Percentiles rank a stretch among this genome's conserved stretches.
phyloP scores from a whole-genome alignment of 2,113 vertebrate species.

The Cyrtonyx montezumae region DNA sequence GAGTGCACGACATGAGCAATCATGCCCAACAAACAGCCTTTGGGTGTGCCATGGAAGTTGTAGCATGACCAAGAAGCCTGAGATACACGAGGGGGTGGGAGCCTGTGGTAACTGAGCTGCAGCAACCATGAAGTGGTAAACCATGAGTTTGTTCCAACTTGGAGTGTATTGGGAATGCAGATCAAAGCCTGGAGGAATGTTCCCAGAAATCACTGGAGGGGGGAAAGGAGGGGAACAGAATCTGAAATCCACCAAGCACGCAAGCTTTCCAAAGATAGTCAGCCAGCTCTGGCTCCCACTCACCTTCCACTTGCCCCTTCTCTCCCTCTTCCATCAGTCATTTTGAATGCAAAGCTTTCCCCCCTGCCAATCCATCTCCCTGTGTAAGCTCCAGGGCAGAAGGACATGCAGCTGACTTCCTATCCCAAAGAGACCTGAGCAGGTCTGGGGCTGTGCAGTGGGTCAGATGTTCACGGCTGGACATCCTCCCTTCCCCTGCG shows the following conservation, averaged over 20 bases:
- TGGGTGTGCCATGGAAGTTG: conserved; percentile 41
- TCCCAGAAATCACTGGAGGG: conserved; percentile 52
- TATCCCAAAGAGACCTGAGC: background rate
- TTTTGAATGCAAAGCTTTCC: background rate
- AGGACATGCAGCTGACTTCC: background rate
- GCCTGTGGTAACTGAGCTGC: conserved; percentile 49
- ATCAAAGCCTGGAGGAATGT: conserved; percentile 60
- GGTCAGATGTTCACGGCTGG: background rate
- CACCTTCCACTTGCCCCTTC: background rate
- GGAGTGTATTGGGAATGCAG: conserved; percentile 60
- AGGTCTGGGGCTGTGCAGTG: background rate
- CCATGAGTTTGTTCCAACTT: conserved; percentile 63
- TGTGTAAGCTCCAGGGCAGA: background rate
- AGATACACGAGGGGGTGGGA: conserved; percentile 36
- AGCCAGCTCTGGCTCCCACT: background rate
- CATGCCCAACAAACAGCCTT: conserved; percentile 56
- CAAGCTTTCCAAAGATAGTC: background rate
- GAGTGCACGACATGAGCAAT: conserved; percentile 39
- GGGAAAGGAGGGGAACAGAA: background rate
- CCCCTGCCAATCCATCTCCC: rapidly evolving
- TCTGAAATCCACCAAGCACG: background rate
- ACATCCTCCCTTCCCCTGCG: background rate
- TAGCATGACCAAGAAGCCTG: conserved; percentile 59
- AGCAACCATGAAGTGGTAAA: conserved; percentile 49
- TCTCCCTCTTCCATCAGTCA: background rate